Conservation (phyloP, 2,888 invertebrate genomes). For the Hydriomena furcata region DNA sequence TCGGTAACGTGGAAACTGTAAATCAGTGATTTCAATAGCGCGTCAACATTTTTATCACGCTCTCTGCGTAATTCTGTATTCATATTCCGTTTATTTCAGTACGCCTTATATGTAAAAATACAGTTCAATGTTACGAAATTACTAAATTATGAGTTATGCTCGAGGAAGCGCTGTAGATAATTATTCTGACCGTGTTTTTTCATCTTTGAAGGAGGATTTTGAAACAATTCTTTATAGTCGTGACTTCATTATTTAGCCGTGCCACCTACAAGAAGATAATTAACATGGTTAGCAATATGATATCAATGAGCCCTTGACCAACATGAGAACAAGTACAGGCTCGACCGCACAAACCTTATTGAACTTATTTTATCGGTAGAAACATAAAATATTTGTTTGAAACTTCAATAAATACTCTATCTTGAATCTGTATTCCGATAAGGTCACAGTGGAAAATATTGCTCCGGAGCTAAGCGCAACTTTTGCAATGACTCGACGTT, state of each 20-base stretch:
- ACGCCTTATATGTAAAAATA: no score
- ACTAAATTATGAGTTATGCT: no score
- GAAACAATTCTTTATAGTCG: slow-evolving; percentile 28
- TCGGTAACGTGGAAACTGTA: slow-evolving; percentile 21
- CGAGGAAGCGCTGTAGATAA: slow-evolving; percentile 1
- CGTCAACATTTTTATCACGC: slow-evolving; percentile 21
- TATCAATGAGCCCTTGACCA: slow-evolving; percentile 33
- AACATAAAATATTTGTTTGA: slow-evolving; percentile 32
- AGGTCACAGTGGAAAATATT: slow-evolving; percentile 61
- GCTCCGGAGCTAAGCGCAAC: slow-evolving; percentile 60
- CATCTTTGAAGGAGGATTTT: slow-evolving; percentile 1
- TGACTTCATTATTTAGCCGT: slow-evolving; percentile 29
- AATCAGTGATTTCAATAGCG: slow-evolving; percentile 21
- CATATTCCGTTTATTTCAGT: no score
- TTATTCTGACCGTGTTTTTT: slow-evolving; percentile 7
- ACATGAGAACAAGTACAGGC: slow-evolving; percentile 26
- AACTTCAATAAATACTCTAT: slow-evolving; percentile 46
- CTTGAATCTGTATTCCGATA: slow-evolving; percentile 45
- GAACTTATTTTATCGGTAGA: slow-evolving; percentile 3
- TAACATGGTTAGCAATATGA: slow-evolving; percentile 25
- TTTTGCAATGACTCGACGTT: slow-evolving; percentile 67
- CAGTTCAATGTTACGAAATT: no score
- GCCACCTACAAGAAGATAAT: slow-evolving; percentile 16
- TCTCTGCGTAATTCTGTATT: not conserved
- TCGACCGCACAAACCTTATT: slow-evolving; percentile 14